Evolutionary conservation across 1,140 invertebrate genomes (phyloP).

Genomic region (Drosophila kikkawai): DNA sequence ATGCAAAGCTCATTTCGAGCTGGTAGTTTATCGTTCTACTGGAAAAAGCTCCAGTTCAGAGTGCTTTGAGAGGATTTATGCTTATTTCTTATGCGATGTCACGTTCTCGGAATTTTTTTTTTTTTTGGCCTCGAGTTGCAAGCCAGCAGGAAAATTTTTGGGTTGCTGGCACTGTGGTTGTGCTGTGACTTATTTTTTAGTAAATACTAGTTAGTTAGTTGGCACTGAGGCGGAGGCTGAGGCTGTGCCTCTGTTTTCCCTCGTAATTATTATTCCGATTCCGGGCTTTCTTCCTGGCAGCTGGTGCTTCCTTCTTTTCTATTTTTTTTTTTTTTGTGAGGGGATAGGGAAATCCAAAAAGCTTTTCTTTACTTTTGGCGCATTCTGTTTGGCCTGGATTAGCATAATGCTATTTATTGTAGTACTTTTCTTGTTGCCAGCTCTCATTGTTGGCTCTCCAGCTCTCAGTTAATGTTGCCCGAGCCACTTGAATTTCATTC

Average conservation of each 20-base stretch:
- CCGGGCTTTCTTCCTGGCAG: constrained; percentile 48
- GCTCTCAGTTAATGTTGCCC: constrained; percentile 68
- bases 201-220: constrained; percentile 56
- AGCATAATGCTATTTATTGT: constrained; percentile 82
- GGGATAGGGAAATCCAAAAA: constrained; percentile 37
- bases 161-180: constrained; percentile 18
- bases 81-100: constrained; percentile 44
- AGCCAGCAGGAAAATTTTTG: not conserved
- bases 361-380: constrained; percentile 72
- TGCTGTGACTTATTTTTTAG: constrained; percentile 47
- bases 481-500: constrained; percentile 54
- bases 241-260: constrained; percentile 7
- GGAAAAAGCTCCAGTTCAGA: constrained; percentile 23
- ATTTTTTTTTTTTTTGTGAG: constrained; percentile 1
- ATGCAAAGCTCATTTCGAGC: constrained; percentile 45
- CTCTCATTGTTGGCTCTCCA: constrained; percentile 45
- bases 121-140: constrained; percentile 6
- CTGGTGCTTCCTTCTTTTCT: constrained; percentile 54
- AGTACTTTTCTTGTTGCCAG: constrained; percentile 71
- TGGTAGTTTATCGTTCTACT: constrained; percentile 30
- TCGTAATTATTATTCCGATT: constrained; percentile 52
- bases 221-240: constrained; percentile 6
- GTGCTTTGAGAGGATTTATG: constrained; percentile 36
- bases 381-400: constrained; percentile 81
- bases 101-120: constrained; percentile 38